A percentile compares a stretch with the other conserved stretches of the same genome.
Evolutionary conservation across 2,888 invertebrate species (phyloP).

Genomic region (Melanostoma scalare): DNA sequence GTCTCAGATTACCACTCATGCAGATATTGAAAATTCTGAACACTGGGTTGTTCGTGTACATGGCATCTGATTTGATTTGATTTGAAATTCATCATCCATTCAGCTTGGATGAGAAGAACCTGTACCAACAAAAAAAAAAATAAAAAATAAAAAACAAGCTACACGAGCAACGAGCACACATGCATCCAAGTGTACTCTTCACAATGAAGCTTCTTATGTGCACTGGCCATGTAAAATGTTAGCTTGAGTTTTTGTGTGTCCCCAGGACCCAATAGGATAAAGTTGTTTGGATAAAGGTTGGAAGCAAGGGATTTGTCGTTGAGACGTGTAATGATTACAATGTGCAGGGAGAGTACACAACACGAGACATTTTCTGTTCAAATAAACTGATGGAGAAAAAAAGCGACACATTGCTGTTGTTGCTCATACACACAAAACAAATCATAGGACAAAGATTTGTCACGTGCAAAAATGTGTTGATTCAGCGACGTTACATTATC

Average conservation of each 20-base stretch:
- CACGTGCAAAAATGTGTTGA: no score
- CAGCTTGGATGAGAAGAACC: not conserved
- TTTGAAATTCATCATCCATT: conserved; percentile 26
- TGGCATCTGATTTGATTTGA: conserved; percentile 17
- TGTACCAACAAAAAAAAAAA: not conserved
- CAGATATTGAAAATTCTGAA: conserved; percentile 7
- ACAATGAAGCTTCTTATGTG: not conserved
- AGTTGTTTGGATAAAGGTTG: no score
- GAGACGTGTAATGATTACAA: no score
- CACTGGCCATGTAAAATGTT: not conserved
- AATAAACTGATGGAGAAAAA: no score
- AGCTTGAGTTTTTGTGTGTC: not conserved
- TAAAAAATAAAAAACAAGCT: not conserved
- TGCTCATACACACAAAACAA: no score
- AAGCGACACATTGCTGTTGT: no score
- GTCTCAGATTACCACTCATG: conserved; percentile 17
- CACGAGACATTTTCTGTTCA: no score
- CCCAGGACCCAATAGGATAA: no score
- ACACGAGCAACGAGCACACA: not conserved
- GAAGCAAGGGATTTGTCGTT: no score
- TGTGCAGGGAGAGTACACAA: no score
- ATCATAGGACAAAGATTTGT: no score
- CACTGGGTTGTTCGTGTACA: not conserved
- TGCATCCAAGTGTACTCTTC: not conserved
- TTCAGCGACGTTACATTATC: no score